phyloP scores from a whole-genome alignment of 2,888 invertebrate species.

The Ceratothoa steindachneri region DNA sequence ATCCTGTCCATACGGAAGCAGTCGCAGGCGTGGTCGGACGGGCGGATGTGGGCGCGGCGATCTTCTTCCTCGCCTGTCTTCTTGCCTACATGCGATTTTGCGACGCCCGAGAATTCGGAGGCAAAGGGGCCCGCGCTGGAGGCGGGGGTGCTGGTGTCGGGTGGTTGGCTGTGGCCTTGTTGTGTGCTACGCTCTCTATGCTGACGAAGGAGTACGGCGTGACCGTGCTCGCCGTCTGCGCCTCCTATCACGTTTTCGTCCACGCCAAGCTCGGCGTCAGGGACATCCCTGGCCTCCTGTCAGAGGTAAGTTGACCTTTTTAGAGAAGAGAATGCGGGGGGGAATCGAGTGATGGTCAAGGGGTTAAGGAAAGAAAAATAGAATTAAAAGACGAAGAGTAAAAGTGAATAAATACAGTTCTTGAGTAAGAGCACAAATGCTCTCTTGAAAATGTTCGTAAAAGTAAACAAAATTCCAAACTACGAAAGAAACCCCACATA shows the following conservation, averaged over 20 bases:
- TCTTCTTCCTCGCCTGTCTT: constrained; percentile 82
- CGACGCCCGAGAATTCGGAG: constrained; percentile 53
- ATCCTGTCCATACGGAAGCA: constrained; percentile 95
- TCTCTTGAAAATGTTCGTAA: too few relatives aligned
- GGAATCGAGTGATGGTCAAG: too few relatives aligned
- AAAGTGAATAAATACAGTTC: not conserved
- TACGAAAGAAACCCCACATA: too few relatives aligned
- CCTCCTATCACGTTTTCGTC: constrained; percentile 72
- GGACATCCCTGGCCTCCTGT: constrained; percentile 43
- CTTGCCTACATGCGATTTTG: constrained; percentile 74
- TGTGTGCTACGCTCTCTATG: constrained; percentile 70
- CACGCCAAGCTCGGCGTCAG: constrained; percentile 49
- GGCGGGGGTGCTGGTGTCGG: constrained; percentile 2
- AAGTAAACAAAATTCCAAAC: too few relatives aligned
- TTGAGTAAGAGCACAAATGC: too few relatives aligned
- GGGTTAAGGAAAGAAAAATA: not conserved
- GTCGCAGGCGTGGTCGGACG: constrained; percentile 93
- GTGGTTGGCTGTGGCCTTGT: constrained; percentile 59
- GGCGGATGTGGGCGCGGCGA: constrained; percentile 86
- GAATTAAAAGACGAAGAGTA: not conserved
- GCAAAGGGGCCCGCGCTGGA: constrained; percentile 13
- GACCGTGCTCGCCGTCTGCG: constrained; percentile 84
- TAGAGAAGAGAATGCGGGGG: too few relatives aligned
- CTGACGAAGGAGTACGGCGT: constrained; percentile 94
- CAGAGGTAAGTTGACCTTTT: constrained; percentile 47